A percentile compares a stretch with the other conserved stretches of the same genome.
Evolutionary conservation across 1,140 invertebrate genomes (phyloP).

Genomic region (Apis cerana): DNA sequence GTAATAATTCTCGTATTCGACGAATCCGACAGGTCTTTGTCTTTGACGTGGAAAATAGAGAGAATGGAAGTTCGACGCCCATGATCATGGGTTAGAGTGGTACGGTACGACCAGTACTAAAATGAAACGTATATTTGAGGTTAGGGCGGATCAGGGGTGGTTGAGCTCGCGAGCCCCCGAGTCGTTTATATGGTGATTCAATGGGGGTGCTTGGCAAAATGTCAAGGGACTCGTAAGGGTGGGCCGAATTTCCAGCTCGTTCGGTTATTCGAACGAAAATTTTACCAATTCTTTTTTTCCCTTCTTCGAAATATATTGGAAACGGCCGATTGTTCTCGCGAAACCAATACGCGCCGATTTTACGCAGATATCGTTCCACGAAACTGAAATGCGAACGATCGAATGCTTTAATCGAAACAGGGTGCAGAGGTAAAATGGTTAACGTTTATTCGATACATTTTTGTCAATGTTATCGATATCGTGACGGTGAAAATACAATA

Average conservation of each 20-base stretch:
- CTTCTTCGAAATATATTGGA: no score
- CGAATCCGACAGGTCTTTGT: background rate
- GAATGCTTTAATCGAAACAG: background rate
- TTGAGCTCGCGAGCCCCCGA: conserved; percentile 63
- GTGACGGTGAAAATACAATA: conserved; percentile 10
- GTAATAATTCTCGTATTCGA: background rate
- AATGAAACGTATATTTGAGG: conserved; percentile 76
- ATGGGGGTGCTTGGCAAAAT: conserved; percentile 75
- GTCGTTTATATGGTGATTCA: conserved; percentile 76
- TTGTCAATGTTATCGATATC: conserved; percentile 2
- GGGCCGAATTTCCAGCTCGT: conserved; percentile 49
- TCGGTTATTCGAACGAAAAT: conserved; percentile 52
- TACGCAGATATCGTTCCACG: background rate
- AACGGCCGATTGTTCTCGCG: no score
- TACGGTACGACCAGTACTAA: conserved; percentile 62
- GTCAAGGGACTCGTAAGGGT: conserved; percentile 75
- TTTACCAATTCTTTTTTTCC: conserved; percentile 12
- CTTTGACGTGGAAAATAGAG: background rate
- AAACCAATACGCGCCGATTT: background rate
- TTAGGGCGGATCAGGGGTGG: conserved; percentile 73
- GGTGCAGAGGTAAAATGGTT: background rate
- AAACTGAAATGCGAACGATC: background rate
- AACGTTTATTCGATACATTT: conserved; percentile 30
- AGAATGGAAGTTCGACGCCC: conserved; percentile 50
- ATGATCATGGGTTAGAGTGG: conserved; percentile 47